phyloP scores from a whole-genome alignment of 2,888 invertebrate species.

The Leptinotarsa haldemani region DNA sequence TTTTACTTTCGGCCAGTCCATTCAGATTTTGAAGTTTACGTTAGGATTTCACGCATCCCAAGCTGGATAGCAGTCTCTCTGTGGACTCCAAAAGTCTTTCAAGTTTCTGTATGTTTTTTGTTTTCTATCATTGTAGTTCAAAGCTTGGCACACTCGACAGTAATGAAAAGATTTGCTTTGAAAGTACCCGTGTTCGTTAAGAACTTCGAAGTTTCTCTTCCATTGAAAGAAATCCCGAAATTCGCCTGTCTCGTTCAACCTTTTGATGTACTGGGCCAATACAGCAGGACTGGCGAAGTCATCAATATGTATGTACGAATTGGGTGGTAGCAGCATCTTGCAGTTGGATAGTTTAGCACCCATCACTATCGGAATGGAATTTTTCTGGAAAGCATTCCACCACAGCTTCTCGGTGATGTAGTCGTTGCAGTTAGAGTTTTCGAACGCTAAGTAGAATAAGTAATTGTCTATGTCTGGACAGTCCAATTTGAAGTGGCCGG shows the following conservation, averaged over 20 bases:
- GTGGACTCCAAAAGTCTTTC: slow-evolving; percentile 62
- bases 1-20: no score
- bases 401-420: slow-evolving; percentile 80
- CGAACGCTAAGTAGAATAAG: slow-evolving; percentile 77
- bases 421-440: slow-evolving; percentile 77
- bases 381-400: slow-evolving; percentile 74
- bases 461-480: slow-evolving; percentile 71
- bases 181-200: slow-evolving; percentile 79
- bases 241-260: slow-evolving; percentile 64
- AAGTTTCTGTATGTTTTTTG: slow-evolving; percentile 64
- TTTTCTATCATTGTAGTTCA: slow-evolving; percentile 70
- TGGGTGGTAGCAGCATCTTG: slow-evolving; percentile 70
- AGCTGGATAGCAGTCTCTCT: slow-evolving; percentile 55
- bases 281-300: slow-evolving; percentile 68
- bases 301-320: slow-evolving; percentile 73
- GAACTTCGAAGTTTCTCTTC: slow-evolving; percentile 70
- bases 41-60: slow-evolving; percentile 50
- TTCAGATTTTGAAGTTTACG: no score
- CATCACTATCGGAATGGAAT: slow-evolving; percentile 75
- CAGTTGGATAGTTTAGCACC: slow-evolving; percentile 69
- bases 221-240: slow-evolving; percentile 70
- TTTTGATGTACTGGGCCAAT: slow-evolving; percentile 69
- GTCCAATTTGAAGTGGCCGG: slow-evolving; percentile 73
- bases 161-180: slow-evolving; percentile 71
- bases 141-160: slow-evolving; percentile 76